Base-by-base conservation (phyloP, 2,888 invertebrate genomes). In the Drosophila acutilabella region DNA sequence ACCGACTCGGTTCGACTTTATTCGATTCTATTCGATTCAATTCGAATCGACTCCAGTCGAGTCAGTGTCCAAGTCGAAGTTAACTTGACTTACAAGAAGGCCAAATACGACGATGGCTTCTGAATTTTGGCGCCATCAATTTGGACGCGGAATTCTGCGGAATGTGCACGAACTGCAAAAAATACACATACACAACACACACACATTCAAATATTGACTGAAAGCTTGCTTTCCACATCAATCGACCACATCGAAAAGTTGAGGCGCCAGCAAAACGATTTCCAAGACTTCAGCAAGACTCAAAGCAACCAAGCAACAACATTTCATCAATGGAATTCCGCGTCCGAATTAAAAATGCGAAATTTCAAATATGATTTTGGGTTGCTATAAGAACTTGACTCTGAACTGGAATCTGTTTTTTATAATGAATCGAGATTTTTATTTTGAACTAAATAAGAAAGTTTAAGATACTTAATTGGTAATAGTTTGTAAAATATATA, bases 121-220 rank as follows among this genome's bases (percentile, higher is more conserved):
- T 84, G 80, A 85, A 86, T 87, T 86, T 89, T 87, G 86, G 86
- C 86, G 86, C 86, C 86, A 86, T 83, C 89, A 89, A 88, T 89
- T 85, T 84, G 80, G 84, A 74, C 78, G 76, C 72, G 87, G 78
- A 88, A 86, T 88, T 78, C 74, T 66, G 80, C 38, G 84, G 84
- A 87, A 87, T 81, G 81, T 20, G 77, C 76, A 72, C 83, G 75
- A 72, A 65, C 57, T 48, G 51, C 59, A 70, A 69, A 51, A 64
- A 62, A 67, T 57, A 51, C 50, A 58, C 23, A 51, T 3, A 3
- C 20, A 20, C 20, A 20, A 20, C 20, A 45, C 44, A 60, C 64
- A 71, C 56, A 66, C 57, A 68, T 26, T 26, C 26, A 26, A 26
- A 8, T 26, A 26, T 2, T 26, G 60, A 64, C 59, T 81, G 54